Evolutionary conservation across 1,140 invertebrate genomes (phyloP).

Genomic region (Panagrolaimus sp.): DNA sequence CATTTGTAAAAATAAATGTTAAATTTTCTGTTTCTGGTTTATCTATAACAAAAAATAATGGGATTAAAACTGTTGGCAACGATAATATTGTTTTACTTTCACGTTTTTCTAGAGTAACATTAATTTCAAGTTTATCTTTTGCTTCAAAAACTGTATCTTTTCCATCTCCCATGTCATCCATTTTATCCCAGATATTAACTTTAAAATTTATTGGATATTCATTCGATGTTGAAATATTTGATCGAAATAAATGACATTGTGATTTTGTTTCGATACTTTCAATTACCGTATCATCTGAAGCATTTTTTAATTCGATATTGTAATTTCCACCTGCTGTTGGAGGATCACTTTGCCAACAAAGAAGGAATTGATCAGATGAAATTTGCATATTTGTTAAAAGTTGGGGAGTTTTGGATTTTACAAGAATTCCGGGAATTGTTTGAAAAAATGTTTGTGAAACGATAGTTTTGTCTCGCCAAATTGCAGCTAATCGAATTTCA

Average conservation of each 20-base stretch:
- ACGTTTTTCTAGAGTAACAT: no score
- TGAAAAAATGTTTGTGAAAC: conserved; percentile 35
- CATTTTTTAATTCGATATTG: neutral
- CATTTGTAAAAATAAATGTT: conserved; percentile 47
- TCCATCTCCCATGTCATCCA: no score
- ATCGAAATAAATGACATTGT: neutral
- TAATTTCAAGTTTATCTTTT: no score
- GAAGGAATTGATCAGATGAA: neutral
- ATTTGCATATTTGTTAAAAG: conserved; percentile 14
- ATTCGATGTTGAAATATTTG: no score
- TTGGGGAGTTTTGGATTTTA: conserved; percentile 7
- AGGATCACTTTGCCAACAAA: conserved; percentile 27
- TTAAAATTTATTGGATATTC: no score
- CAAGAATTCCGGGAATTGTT: conserved; percentile 19
- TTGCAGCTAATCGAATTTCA: conserved; percentile 36
- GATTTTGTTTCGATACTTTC: conserved; percentile 1
- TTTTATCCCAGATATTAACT: no score
- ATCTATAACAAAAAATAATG: no score
- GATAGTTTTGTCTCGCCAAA: conserved; percentile 41
- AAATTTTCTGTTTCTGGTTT: no score
- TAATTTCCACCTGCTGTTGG: neutral
- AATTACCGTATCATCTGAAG: conserved; percentile 3
- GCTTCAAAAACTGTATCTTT: no score
- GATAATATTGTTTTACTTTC: no score
- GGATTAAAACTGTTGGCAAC: no score